Base-by-base conservation (phyloP, 2,888 invertebrate species). In the Pinctada fucata region DNA sequence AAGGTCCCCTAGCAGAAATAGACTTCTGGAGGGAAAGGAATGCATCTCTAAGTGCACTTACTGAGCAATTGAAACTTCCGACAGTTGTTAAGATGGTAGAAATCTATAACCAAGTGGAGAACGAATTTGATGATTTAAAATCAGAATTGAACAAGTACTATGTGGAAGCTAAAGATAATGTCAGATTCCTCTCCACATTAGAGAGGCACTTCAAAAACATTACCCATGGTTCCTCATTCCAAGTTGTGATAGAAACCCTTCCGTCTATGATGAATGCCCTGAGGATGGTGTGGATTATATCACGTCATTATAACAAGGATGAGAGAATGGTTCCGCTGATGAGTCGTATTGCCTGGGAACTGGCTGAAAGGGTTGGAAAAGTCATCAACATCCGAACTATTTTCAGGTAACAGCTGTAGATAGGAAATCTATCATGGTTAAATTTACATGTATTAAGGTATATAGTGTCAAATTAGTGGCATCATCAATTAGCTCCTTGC, bases 241-340 rank as follows among this genome's bases (percentile, higher is more conserved):
- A 95, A 82, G 94, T 95, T 90, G 95, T 97, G 45, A 94, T 94
- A 10, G 95, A 96, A 65, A 94, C 95, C 3, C 94, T 98, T 49
- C 96, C 96, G 0, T 94, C 95, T 78, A 93, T 97, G 82, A 96
- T 97, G 93, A 96, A 97, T 83, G 96, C 97, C 1, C 92, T 98
- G 64, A 95, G 96, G 86, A 96, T 97, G 94, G 96, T 97, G 89
- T 98, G 98, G 98, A 96, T 97, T 72, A 94, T 98, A 75, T 97
- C 97, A 0, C 94, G 95, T 73, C 96, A 97, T 88, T 98, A 96
- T 91, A 95, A 96, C 81, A 95, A 94, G 0, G 97, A 97, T 89
- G 96, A 96, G 81, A 95, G 96, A 79, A 97, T 98, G 97, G 95
- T 96, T 49, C 95, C 96, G 0, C 93, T 98, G 2, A 94, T 98